Percentiles rank a stretch among this genome's conserved stretches.
phyloP scores from a whole-genome alignment of 2,797 vertebrate genomes.

The Micromesistius poutassou region DNA sequence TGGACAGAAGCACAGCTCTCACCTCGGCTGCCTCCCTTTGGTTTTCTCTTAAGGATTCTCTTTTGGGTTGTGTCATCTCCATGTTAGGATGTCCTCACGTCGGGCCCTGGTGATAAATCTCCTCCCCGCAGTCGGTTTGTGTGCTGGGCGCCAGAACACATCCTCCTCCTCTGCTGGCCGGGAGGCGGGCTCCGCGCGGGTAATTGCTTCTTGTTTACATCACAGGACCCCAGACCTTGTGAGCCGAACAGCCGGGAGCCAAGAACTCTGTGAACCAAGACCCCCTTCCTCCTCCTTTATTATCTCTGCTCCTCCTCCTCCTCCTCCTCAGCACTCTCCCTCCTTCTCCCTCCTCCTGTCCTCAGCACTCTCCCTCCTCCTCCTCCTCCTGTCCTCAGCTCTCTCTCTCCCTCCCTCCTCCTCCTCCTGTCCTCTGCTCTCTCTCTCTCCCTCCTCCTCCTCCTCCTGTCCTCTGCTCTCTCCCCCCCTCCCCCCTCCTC shows the following conservation, averaged over 20 bases:
- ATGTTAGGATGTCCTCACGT: slow-evolving; percentile 45
- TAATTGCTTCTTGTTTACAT: slow-evolving; percentile 41
- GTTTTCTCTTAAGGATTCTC: too few species aligned
- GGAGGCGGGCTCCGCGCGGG: slow-evolving; percentile 17
- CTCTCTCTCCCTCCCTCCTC: too few species aligned
- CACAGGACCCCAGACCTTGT: slow-evolving; percentile 22
- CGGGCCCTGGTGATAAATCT: slow-evolving; percentile 39
- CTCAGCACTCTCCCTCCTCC: too few species aligned
- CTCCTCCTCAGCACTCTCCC: too few species aligned
- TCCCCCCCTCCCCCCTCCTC: too few species aligned
- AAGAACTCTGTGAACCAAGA: slow-evolving; percentile 8
- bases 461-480: too few species aligned
- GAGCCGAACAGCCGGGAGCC: slow-evolving; percentile 2
- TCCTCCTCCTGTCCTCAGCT: too few species aligned
- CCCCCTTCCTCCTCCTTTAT: neutral
- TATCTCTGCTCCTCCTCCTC: neutral
- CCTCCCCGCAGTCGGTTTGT: slow-evolving; percentile 40
- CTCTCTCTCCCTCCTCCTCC: too few species aligned
- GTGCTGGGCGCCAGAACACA: slow-evolving; percentile 5
- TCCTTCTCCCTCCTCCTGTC: neutral
- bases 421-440: too few species aligned
- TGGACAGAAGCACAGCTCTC: too few species aligned
- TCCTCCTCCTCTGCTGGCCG: slow-evolving; percentile 15
- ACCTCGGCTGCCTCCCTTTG: too few species aligned
- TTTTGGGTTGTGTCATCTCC: slow-evolving; percentile 29